Evolutionary conservation across 2,797 vertebrate species (phyloP).

Genomic region (Oryzias sinensis): DNA sequence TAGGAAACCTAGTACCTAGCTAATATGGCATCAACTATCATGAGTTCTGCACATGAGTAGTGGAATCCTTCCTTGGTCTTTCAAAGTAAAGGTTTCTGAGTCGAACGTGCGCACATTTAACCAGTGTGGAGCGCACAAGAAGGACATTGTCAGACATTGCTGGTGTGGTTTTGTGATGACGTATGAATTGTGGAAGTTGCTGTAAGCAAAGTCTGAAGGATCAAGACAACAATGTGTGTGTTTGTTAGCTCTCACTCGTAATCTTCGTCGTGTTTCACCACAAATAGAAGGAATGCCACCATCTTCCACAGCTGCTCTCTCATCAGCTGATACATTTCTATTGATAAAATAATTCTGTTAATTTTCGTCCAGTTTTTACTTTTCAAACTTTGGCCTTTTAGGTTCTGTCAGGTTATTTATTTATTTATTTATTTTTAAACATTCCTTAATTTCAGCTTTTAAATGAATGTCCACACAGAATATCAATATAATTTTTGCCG

Average conservation of each 20-base stretch:
- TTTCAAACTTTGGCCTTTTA: slow-evolving; percentile 3
- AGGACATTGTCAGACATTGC: slow-evolving; percentile 69
- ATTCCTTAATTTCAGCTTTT: no score
- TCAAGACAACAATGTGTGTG: slow-evolving; percentile 67
- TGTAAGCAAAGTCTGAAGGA: slow-evolving; percentile 50
- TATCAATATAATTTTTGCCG: no score
- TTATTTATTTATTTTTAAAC: slow-evolving; percentile 2
- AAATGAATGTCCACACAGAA: no score
- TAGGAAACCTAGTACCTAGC: slow-evolving; percentile 5
- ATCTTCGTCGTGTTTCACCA: slow-evolving; percentile 68
- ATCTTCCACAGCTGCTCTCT: slow-evolving; percentile 19
- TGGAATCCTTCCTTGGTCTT: slow-evolving; percentile 14
- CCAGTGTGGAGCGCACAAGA: slow-evolving; percentile 47
- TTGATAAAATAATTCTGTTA: slow-evolving; percentile 19
- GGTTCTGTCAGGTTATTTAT: slow-evolving; percentile 7
- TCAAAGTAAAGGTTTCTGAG: slow-evolving; percentile 45
- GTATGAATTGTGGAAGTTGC: slow-evolving; percentile 62
- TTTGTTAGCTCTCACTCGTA: slow-evolving; percentile 59
- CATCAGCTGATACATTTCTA: slow-evolving; percentile 52
- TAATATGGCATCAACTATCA: slow-evolving; percentile 11
- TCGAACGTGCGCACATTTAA: slow-evolving; percentile 42
- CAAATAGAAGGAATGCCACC: slow-evolving; percentile 45
- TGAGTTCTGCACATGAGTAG: slow-evolving; percentile 19
- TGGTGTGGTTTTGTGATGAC: slow-evolving; percentile 52
- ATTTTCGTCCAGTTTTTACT: neutral